Evolutionary conservation across 1,140 invertebrate genomes (phyloP).

Genomic region (Caenorhabditis remanei): DNA sequence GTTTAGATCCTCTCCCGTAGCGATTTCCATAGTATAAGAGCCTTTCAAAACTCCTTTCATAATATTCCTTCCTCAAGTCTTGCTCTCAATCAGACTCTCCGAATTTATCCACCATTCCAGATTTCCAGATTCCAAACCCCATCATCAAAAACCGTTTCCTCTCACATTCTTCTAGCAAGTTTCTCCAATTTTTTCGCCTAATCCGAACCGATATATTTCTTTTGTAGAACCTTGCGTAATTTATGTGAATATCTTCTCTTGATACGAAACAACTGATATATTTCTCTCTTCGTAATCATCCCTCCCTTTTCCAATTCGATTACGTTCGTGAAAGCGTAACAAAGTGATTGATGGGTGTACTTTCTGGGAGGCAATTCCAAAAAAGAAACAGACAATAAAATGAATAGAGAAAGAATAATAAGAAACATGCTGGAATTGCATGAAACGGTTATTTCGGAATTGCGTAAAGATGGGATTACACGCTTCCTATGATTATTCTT

Average conservation of each 20-base stretch:
- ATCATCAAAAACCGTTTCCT: neutral
- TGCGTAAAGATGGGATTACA: conserved; percentile 43
- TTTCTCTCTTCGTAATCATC: neutral
- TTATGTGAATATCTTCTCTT: conserved; percentile 24
- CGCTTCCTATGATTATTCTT: conserved; percentile 7
- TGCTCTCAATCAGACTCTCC: too few species aligned
- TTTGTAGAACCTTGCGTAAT: conserved; percentile 26
- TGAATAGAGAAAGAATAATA: neutral
- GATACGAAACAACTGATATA: conserved; percentile 24
- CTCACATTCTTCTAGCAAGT: neutral
- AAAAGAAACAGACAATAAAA: conserved; percentile 14
- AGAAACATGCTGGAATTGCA: neutral
- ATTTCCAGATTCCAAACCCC: neutral
- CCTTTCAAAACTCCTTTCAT: too few species aligned
- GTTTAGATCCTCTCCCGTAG: too few species aligned
- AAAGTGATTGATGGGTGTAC: conserved; percentile 41
- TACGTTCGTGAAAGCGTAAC: conserved; percentile 50
- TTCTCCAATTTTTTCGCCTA: neutral
- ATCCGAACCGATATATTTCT: conserved; percentile 28
- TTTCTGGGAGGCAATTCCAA: conserved; percentile 18
- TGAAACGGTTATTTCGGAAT: conserved; percentile 39
- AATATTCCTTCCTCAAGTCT: too few species aligned
- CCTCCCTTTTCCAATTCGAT: conserved; percentile 31
- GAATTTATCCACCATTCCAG: neutral
- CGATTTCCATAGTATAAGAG: too few species aligned